Conservation (phyloP, 2,888 invertebrate species). For the Gryllus longicercus region DNA sequence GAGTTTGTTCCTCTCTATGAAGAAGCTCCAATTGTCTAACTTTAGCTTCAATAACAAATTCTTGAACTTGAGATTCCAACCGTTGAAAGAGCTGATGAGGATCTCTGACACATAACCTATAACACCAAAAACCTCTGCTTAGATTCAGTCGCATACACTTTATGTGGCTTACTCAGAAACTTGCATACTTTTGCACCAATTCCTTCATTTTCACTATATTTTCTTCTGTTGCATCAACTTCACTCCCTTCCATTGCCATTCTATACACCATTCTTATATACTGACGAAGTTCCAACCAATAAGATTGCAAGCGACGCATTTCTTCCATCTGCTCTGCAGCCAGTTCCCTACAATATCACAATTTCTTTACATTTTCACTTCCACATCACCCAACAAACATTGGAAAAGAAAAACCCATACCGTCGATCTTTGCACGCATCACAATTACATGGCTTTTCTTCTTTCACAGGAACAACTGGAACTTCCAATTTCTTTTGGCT, state of each 20-base stretch:
- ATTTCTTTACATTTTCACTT: neutral
- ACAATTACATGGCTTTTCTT: slow-evolving; percentile 42
- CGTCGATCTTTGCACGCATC: slow-evolving; percentile 44
- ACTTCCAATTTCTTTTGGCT: neutral
- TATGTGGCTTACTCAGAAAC: neutral
- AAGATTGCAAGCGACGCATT: slow-evolving; percentile 48
- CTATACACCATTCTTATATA: slow-evolving; percentile 49
- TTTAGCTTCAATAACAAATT: slow-evolving; percentile 63
- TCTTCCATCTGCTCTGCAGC: slow-evolving; percentile 47
- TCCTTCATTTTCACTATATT: slow-evolving; percentile 45
- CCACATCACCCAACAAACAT: too few species aligned
- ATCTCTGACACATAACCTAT: slow-evolving; percentile 54
- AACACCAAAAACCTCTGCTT: neutral
- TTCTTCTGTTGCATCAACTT: slow-evolving; percentile 35
- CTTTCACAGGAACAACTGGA: slow-evolving; percentile 23
- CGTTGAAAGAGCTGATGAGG: slow-evolving; percentile 63
- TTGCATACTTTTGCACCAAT: slow-evolving; percentile 49
- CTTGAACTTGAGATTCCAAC: slow-evolving; percentile 60
- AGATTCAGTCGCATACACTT: neutral
- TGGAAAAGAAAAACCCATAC: slow-evolving; percentile 36
- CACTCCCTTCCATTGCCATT: slow-evolving; percentile 43
- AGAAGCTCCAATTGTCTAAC: slow-evolving; percentile 55
- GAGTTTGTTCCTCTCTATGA: slow-evolving; percentile 50
- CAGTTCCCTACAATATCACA: slow-evolving; percentile 39
- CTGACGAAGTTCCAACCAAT: slow-evolving; percentile 51